Evolutionary conservation across 1,140 invertebrate genomes (phyloP).

Genomic region (Drosophila lini): DNA sequence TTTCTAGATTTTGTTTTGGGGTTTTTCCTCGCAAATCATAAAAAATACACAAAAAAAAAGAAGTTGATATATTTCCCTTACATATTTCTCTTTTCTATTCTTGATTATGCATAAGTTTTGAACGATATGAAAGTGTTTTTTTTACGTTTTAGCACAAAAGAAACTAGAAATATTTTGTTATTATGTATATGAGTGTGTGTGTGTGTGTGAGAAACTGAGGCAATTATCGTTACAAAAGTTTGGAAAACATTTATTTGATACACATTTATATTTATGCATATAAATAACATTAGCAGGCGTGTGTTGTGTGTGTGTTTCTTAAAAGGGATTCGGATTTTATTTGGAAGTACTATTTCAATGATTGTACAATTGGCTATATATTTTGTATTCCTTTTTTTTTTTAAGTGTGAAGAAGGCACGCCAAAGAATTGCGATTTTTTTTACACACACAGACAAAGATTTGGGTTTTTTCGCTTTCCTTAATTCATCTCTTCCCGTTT

Average conservation of each 20-base stretch:
- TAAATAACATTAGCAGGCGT: conserved; percentile 5
- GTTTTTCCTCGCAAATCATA: conserved; percentile 24
- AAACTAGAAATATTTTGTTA: conserved; percentile 10
- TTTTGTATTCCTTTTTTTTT: conserved; percentile 13
- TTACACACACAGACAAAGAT: conserved; percentile 26
- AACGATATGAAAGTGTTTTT: conserved; percentile 41
- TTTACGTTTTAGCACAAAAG: conserved; percentile 25
- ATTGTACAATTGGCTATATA: conserved; percentile 53
- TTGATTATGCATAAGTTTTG: conserved; percentile 47
- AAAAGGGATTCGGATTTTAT: conserved; percentile 1
- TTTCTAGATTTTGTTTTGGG: conserved; percentile 20
- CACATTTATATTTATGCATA: neutral
- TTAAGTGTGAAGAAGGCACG: conserved; percentile 30
- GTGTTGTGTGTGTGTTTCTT: neutral
- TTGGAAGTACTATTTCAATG: conserved; percentile 47
- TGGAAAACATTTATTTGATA: conserved; percentile 27
- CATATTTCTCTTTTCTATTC: neutral
- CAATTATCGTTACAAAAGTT: conserved; percentile 13
- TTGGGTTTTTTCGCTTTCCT: neutral
- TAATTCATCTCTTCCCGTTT: neutral
- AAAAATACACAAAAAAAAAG: conserved; percentile 1
- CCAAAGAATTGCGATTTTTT: conserved; percentile 32
- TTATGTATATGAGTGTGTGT: conserved; percentile 8
- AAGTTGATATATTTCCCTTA: conserved; percentile 42
- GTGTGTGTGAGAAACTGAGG: neutral